These are phyloP conservation scores for Crypturellus undulatus DNA, from an alignment of 2,113 vertebrate genomes.

Conservation along the genomic window DNA sequence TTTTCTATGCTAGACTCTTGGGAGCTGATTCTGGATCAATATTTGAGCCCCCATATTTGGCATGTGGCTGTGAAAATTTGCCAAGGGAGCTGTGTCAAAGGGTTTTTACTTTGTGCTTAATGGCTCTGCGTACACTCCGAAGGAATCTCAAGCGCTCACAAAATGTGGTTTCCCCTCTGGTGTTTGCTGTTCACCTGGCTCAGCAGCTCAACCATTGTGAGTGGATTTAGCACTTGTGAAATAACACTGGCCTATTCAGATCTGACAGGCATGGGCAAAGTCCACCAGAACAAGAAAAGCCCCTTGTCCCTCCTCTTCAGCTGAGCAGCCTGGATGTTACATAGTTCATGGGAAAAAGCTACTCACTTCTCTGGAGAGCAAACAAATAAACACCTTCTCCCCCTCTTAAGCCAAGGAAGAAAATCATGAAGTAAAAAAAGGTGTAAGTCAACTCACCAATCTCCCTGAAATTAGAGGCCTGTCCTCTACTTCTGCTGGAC, in stretches of 20 bases:
- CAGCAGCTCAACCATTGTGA: constrained; percentile 65
- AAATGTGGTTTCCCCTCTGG: constrained; percentile 69
- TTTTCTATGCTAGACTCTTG: not conserved
- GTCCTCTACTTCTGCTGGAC: not conserved
- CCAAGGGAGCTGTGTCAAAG: constrained; percentile 41
- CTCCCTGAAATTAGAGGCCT: not conserved
- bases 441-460: not conserved
- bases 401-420: not conserved
- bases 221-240: constrained; percentile 62
- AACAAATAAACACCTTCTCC: not conserved
- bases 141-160: constrained; percentile 54
- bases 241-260: constrained; percentile 59
- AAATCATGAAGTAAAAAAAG: not conserved
- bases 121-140: constrained; percentile 20
- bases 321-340: not conserved
- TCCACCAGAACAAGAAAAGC: not conserved
- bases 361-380: not conserved
- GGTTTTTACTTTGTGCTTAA: constrained; percentile 37
- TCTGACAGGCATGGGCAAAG: constrained; percentile 41
- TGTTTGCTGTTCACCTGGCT: constrained; percentile 73
- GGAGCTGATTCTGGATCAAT: not conserved
- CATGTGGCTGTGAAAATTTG: constrained; percentile 16
- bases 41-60: constrained; percentile 22
- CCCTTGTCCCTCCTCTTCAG: not conserved
- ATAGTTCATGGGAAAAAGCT: not conserved